These are phyloP conservation scores for Henricia sp. DNA, from an alignment of 53 echinoderm and acorn worm species.

Conservation along the genomic window DNA sequence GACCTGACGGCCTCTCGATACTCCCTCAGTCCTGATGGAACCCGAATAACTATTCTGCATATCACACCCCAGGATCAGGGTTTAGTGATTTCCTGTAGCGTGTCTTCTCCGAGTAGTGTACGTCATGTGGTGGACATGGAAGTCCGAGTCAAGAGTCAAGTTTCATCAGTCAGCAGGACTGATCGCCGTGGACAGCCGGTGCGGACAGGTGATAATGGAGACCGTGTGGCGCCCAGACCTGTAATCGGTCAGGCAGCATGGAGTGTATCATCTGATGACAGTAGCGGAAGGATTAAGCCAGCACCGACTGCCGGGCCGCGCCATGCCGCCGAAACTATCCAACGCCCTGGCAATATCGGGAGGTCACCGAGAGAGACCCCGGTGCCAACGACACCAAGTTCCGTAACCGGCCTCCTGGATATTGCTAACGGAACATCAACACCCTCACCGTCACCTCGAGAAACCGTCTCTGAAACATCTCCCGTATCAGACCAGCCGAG, in stretches of 20 bases:
- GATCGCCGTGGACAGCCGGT: slow-evolving; percentile 23
- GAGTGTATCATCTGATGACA: slow-evolving; percentile 17
- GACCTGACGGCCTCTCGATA: slow-evolving; percentile 47
- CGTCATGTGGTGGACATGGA: slow-evolving; percentile 37
- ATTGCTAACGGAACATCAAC: slow-evolving; percentile 2
- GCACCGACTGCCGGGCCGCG: not conserved
- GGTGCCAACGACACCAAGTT: not conserved
- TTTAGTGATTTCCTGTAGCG: slow-evolving; percentile 62
- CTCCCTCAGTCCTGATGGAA: slow-evolving; percentile 61
- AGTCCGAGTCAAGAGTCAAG: not conserved
- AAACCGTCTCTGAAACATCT: not conserved
- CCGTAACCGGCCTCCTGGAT: not conserved
- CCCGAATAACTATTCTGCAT: slow-evolving; percentile 48
- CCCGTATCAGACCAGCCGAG: slow-evolving; percentile 13
- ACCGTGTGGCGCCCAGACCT: slow-evolving; percentile 33
- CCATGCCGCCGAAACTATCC: not conserved
- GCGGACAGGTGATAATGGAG: slow-evolving; percentile 27
- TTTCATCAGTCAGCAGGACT: not conserved
- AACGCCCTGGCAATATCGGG: not conserved
- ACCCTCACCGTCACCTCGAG: not conserved
- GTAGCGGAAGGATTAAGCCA: slow-evolving; percentile 27
- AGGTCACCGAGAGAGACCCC: not conserved
- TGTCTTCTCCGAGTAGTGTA: not conserved
- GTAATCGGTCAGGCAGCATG: slow-evolving; percentile 48
- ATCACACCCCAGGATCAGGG: slow-evolving; percentile 57